Evolutionary conservation across 2,888 invertebrate genomes (phyloP).

Genomic region (Polyploca ridens): DNA sequence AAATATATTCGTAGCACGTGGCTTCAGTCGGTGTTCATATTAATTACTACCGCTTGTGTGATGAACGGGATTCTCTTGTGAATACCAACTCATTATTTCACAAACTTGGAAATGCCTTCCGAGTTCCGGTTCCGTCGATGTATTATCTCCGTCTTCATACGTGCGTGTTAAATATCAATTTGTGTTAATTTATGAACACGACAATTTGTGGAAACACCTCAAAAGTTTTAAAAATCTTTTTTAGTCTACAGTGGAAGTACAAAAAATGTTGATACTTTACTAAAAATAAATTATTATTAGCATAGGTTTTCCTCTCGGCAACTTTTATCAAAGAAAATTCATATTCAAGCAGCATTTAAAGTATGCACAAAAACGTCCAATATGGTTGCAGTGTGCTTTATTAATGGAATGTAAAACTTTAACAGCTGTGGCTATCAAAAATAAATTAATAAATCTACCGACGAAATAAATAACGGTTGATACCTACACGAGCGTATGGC

Average conservation of each 20-base stretch:
- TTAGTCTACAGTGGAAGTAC: too few species aligned
- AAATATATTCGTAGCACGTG: conserved; percentile 55
- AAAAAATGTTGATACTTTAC: background rate
- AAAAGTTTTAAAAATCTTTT: background rate
- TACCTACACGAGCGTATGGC: too few species aligned
- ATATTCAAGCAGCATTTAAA: conserved; percentile 3
- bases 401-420: conserved; percentile 35
- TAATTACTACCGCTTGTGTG: conserved; percentile 57
- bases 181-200: background rate
- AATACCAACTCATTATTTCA: conserved; percentile 44
- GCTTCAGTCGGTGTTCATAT: conserved; percentile 44
- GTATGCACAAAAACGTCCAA: conserved; percentile 3
- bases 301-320: background rate
- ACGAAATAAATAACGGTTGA: too few species aligned
- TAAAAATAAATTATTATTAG: background rate
- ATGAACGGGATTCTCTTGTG: conserved; percentile 40
- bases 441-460: conserved; percentile 22
- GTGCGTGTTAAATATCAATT: conserved; percentile 9
- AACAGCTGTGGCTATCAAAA: conserved; percentile 27
- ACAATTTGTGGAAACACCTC: background rate
- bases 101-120: conserved; percentile 16
- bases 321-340: background rate
- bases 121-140: background rate
- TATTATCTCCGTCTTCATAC: background rate
- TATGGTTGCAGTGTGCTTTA: conserved; percentile 13